These are phyloP conservation scores for Troides oblongomaculatus DNA, from an alignment of 2,888 invertebrate species.

Conservation along the genomic window DNA sequence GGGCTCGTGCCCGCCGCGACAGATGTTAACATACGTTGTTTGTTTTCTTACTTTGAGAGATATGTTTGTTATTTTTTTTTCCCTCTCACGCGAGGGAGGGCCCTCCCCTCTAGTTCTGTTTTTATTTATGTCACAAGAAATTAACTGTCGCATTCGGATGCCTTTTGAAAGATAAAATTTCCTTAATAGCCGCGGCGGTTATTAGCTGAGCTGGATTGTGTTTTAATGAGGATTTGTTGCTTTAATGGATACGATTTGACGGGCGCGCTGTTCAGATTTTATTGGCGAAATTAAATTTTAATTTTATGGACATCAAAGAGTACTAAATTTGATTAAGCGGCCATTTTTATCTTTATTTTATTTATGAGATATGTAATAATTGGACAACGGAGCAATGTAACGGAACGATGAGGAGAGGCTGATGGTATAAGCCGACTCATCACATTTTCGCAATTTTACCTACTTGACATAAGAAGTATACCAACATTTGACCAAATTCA, in stretches of 20 bases:
- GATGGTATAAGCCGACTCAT: too few relatives aligned
- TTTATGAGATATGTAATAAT: too few relatives aligned
- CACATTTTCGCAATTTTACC: too few relatives aligned
- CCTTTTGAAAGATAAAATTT: slow-evolving; percentile 60
- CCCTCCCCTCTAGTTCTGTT: slow-evolving; percentile 53
- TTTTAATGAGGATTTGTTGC: slow-evolving; percentile 38
- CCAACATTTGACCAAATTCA: too few relatives aligned
- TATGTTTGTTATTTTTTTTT: slow-evolving; percentile 74
- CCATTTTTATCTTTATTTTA: neutral
- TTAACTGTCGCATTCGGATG: slow-evolving; percentile 64
- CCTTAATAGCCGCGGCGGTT: slow-evolving; percentile 53
- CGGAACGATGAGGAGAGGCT: too few relatives aligned
- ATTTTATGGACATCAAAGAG: slow-evolving; percentile 21
- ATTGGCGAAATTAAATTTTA: slow-evolving; percentile 25
- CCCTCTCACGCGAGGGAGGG: slow-evolving; percentile 51
- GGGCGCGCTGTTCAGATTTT: slow-evolving; percentile 13
- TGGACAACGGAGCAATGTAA: too few relatives aligned
- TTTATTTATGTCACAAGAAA: slow-evolving; percentile 77
- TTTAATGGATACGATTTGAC: slow-evolving; percentile 36
- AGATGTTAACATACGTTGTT: slow-evolving; percentile 79
- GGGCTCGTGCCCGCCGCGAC: slow-evolving; percentile 61
- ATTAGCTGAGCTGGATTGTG: slow-evolving; percentile 43
- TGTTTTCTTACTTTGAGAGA: slow-evolving; percentile 77
- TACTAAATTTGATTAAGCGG: slow-evolving; percentile 3
- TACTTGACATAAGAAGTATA: too few relatives aligned